Conservation (phyloP, 2,113 vertebrate species). For the Siphamia tubifer region DNA sequence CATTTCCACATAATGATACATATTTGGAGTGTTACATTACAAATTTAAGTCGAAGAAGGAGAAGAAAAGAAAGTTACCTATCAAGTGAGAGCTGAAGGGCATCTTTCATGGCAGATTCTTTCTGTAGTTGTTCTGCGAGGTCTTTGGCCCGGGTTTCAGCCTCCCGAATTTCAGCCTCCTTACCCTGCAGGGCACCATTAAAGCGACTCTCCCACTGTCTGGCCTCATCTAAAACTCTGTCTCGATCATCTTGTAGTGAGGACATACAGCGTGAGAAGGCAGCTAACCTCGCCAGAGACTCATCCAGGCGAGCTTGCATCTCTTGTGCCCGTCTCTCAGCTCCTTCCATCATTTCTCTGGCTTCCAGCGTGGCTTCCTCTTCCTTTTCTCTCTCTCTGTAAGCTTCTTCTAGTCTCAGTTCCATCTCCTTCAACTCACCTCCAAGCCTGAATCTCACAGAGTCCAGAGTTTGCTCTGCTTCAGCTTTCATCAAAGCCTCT, state of each 20-base stretch:
- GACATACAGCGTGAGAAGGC: slow-evolving; percentile 96
- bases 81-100: slow-evolving; percentile 80
- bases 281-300: slow-evolving; percentile 88
- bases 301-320: slow-evolving; percentile 84
- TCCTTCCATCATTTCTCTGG: slow-evolving; percentile 72
- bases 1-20: background rate
- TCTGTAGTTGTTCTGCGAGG: slow-evolving; percentile 82
- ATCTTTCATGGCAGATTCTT: slow-evolving; percentile 76
- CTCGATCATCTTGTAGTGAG: slow-evolving; percentile 94
- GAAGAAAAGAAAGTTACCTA: slow-evolving; percentile 61
- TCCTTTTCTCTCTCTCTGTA: slow-evolving; percentile 79
- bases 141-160: slow-evolving; percentile 80
- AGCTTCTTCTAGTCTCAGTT: slow-evolving; percentile 84
- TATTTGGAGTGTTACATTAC: background rate
- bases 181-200: slow-evolving; percentile 85
- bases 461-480: slow-evolving; percentile 86
- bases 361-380: slow-evolving; percentile 75
- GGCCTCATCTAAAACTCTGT: slow-evolving; percentile 91
- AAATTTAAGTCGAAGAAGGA: background rate
- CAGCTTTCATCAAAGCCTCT: slow-evolving; percentile 83
- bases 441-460: slow-evolving; percentile 87
- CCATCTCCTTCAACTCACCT: slow-evolving; percentile 82
- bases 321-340: slow-evolving; percentile 83
- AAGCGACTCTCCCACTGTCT: slow-evolving; percentile 93
- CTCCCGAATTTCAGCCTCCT: slow-evolving; percentile 86